A percentile compares a stretch with the other conserved stretches of the same genome.
These are phyloP conservation scores for Callospermophilus lateralis DNA, from an alignment of 2,113 vertebrate genomes.

Conservation along the genomic window DNA sequence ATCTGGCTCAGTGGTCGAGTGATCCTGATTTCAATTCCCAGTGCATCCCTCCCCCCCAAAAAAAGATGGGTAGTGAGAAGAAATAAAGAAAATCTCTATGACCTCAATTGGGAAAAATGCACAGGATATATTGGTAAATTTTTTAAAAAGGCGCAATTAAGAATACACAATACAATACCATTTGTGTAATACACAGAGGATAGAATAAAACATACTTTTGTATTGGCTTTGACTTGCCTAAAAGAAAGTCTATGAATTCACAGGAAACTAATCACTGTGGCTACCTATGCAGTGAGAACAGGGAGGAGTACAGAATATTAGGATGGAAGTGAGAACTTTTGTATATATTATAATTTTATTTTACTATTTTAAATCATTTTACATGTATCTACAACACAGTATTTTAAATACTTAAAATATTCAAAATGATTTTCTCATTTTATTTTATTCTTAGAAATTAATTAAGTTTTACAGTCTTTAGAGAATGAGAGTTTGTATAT, in stretches of 20 bases:
- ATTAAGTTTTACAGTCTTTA: not conserved
- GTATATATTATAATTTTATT: not conserved
- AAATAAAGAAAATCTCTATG: not conserved
- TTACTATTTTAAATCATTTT: not conserved
- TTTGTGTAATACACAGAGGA: not conserved
- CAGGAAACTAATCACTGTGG: not conserved
- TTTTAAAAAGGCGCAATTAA: not conserved
- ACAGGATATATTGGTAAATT: not conserved
- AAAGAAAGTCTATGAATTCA: not conserved
- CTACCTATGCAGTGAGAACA: not conserved
- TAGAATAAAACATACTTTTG: not conserved
- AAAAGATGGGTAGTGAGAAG: not conserved
- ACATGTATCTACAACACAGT: not conserved
- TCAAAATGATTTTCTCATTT: not conserved
- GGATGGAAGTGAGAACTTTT: not conserved
- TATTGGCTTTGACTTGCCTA: not conserved
- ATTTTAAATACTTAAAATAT: conserved; percentile 15
- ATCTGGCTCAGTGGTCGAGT: too few relatives aligned
- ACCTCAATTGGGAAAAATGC: not conserved
- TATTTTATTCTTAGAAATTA: not conserved
- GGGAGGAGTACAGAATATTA: not conserved
- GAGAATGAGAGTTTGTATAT: not conserved
- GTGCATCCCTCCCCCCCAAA: too few relatives aligned
- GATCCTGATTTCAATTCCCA: too few relatives aligned
- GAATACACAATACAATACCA: not conserved